Conservation (phyloP, 2,797 vertebrate genomes). For the Macrochelys suwanniensis region DNA sequence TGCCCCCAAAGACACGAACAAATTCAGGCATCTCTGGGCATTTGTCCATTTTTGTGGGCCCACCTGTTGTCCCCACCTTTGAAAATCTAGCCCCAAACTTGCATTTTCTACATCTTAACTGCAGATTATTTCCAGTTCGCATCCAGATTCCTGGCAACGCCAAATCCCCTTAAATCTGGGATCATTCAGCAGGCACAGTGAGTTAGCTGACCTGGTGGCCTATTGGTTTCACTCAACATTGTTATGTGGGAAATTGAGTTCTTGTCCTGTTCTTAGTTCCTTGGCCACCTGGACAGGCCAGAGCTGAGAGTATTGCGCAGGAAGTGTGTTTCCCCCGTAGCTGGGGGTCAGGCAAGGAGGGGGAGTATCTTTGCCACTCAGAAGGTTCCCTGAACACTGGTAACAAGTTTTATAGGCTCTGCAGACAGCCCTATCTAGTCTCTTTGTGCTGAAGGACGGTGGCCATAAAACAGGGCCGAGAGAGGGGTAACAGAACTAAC, state of each 20-base stretch:
- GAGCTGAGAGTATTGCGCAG: background rate
- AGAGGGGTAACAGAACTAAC: background rate
- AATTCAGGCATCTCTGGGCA: background rate
- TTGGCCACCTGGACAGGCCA: background rate
- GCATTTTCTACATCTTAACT: background rate
- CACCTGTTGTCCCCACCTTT: background rate
- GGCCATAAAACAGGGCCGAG: background rate
- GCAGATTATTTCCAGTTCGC: background rate
- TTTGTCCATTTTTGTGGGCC: background rate
- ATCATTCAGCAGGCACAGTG: background rate
- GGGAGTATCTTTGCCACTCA: background rate
- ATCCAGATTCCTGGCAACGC: background rate
- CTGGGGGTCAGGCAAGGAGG: background rate
- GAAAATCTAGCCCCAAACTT: background rate
- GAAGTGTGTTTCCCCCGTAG: fast-evolving
- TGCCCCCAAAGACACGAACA: background rate
- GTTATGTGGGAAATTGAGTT: fast-evolving
- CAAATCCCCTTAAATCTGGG: background rate
- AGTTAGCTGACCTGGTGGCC: background rate
- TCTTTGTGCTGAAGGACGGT: background rate
- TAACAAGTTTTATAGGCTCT: background rate
- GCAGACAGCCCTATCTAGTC: background rate
- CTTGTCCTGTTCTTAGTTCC: background rate
- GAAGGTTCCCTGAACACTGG: background rate
- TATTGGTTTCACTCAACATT: background rate